phyloP scores from a whole-genome alignment of 2,888 invertebrate genomes.

The Notodonta dromedarius region DNA sequence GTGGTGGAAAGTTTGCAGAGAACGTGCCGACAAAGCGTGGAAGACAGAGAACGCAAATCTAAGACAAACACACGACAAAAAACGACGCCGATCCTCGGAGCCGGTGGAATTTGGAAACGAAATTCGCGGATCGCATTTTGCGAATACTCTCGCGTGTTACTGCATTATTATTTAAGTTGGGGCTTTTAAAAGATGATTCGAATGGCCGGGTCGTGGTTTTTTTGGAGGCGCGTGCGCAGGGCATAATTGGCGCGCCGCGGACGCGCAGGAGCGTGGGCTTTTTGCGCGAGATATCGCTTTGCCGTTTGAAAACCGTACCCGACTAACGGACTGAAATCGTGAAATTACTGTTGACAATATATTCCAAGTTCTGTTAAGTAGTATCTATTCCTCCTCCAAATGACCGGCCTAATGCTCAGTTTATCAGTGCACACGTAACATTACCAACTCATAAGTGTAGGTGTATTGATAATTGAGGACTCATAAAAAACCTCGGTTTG shows the following conservation, averaged over 20 bases:
- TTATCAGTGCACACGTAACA: constrained; percentile 25
- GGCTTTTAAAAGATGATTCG: constrained; percentile 76
- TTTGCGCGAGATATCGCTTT: constrained; percentile 45
- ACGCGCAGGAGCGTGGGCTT: constrained; percentile 58
- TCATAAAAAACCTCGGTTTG: constrained; percentile 15
- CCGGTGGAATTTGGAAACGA: constrained; percentile 77
- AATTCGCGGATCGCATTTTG: constrained; percentile 82
- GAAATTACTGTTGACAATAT: constrained; percentile 5
- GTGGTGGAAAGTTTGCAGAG: constrained; percentile 33
- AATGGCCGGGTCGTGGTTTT: constrained; percentile 70
- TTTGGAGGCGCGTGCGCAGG: constrained; percentile 81
- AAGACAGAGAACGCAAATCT: constrained; percentile 60
- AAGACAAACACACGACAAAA: constrained; percentile 77
- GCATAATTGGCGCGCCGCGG: constrained; percentile 73
- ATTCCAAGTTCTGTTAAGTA: background rate
- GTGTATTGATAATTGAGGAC: constrained; percentile 28
- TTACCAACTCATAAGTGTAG: constrained; percentile 17
- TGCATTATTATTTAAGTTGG: constrained; percentile 82
- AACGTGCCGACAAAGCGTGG: constrained; percentile 55
- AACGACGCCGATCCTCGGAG: constrained; percentile 56
- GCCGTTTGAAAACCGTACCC: constrained; percentile 46
- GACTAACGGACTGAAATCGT: constrained; percentile 40
- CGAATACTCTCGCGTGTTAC: constrained; percentile 83
- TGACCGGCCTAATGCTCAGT: constrained; percentile 22
- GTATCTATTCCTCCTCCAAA: constrained; percentile 8